phyloP scores from a whole-genome alignment of 2,797 vertebrate genomes.

The Crenichthys baileyi region DNA sequence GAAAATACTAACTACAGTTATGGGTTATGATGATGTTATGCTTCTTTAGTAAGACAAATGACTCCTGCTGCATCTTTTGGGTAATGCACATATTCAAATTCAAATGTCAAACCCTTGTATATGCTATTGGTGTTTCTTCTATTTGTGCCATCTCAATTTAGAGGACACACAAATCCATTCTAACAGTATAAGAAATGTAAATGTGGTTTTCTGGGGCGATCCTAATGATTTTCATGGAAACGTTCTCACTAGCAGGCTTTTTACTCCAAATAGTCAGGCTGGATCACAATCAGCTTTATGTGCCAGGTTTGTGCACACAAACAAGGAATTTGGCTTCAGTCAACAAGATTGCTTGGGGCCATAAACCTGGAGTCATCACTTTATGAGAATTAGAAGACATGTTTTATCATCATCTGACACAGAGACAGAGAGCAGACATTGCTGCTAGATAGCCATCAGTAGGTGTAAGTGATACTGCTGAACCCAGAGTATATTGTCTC shows the following conservation, averaged over 20 bases:
- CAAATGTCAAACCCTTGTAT: not conserved
- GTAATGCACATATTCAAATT: not conserved
- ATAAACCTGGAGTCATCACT: constrained; percentile 38
- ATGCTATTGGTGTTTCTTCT: constrained; percentile 21
- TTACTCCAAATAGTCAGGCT: constrained; percentile 37
- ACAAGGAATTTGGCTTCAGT: not conserved
- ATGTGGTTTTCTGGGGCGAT: constrained; percentile 38
- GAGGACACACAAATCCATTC: constrained; percentile 18
- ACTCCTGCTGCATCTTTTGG: not conserved
- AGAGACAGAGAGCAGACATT: constrained; percentile 59
- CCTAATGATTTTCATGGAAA: constrained; percentile 27
- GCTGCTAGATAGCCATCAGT: constrained; percentile 64
- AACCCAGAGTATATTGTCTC: constrained; percentile 40
- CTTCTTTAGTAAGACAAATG: not conserved
- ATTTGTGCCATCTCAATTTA: constrained; percentile 13
- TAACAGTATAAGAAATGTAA: constrained; percentile 23
- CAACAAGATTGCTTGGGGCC: constrained; percentile 19
- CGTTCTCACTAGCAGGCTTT: constrained; percentile 23
- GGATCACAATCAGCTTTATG: not conserved
- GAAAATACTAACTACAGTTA: not conserved
- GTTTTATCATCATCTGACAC: constrained; percentile 56
- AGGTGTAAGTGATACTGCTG: constrained; percentile 66
- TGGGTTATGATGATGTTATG: not conserved
- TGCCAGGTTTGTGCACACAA: too few species aligned
- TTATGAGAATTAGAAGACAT: constrained; percentile 59